Evolutionary conservation across 1,140 invertebrate species (phyloP).

Genomic region (Orius laevigatus): DNA sequence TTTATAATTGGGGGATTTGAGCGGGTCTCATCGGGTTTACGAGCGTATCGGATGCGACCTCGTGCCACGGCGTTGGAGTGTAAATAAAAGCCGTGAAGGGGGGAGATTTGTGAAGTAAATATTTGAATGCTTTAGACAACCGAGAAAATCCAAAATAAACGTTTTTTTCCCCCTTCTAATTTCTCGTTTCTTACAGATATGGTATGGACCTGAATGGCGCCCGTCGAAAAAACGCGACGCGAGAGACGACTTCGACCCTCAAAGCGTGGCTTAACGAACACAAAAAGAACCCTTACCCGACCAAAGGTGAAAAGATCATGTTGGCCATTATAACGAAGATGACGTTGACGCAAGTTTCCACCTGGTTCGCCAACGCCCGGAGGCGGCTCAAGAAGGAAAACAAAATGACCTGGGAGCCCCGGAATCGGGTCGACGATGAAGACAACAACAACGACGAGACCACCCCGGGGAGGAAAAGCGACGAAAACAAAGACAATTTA

Average conservation of each 20-base stretch:
- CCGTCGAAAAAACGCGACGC: conserved; percentile 87
- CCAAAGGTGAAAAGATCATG: conserved; percentile 98
- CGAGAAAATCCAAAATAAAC: too few relatives aligned
- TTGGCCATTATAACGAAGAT: conserved; percentile 97
- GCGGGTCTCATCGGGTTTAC: too few relatives aligned
- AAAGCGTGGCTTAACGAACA: conserved; percentile 98
- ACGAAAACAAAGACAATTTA: conserved; percentile 62
- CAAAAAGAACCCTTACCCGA: conserved; percentile 97
- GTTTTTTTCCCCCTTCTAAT: too few relatives aligned
- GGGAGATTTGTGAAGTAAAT: too few relatives aligned
- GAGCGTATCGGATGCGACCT: too few relatives aligned
- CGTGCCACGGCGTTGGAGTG: too few relatives aligned
- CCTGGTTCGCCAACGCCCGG: conserved; percentile 97
- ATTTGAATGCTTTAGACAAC: too few relatives aligned
- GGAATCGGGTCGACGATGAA: conserved; percentile 76
- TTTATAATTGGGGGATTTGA: too few relatives aligned
- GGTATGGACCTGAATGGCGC: conserved; percentile 81
- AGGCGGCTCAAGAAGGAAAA: conserved; percentile 95
- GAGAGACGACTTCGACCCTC: conserved; percentile 90
- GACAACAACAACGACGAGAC: conserved; percentile 72
- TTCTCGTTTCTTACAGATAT: conserved; percentile 58
- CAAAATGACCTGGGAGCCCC: conserved; percentile 96
- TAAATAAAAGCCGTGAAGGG: too few relatives aligned
- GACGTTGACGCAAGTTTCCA: conserved; percentile 96
- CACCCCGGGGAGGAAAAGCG: conserved; percentile 58